Base-by-base conservation (phyloP, 2,888 invertebrate species). In the Syrista parreyssii region DNA sequence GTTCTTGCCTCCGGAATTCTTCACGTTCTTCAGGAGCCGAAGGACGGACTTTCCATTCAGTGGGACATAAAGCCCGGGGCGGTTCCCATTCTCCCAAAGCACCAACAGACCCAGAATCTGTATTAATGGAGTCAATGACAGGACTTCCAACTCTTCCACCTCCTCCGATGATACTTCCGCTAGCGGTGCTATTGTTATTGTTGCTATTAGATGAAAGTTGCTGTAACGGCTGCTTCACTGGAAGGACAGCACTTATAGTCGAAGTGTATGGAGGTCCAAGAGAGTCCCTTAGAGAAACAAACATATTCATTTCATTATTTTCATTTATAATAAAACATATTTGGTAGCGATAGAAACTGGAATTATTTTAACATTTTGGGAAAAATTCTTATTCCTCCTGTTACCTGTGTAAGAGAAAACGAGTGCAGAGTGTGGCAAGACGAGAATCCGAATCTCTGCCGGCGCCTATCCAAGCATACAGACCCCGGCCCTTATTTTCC, bases 381-480 rank as follows among this genome's bases (percentile, higher is more conserved):
- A 55, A 32, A 71, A 68, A 74, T 12, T 15, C 73, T 12, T 76
- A 72, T 81, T 68, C 12, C 12, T 71, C 12, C 31, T 33, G 3
- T 71, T 86, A 90, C 90, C 88, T 88, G 73, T 95, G 94, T 40
- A 95, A 93, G 82, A 97, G 92, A 96, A 98, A 98, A 84, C 95
- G 95, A 80, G 95, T 94, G 88, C 96, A 97, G 76, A 98, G 92
- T 4, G 95, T 94, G 9, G 94, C 92, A 23, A 98, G 92, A 69
- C 96, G 94, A 4, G 95, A 93, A 91, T 98, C 98, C 3, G 97
- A 96, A 90, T 98, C 98, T 9, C 98, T 93, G 0, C 98, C 98
- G 11, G 97, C 97, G 2, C 98, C 98, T 80, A 98, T 98, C 98
- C 98, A 98, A 87, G 97, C 96, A 91, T 97, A 97, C 86, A 94